A percentile compares a stretch with the other conserved stretches of the same genome.
Evolutionary conservation across 2,797 vertebrate species (phyloP).

Genomic region (Gymnoscopelus microlampas): DNA sequence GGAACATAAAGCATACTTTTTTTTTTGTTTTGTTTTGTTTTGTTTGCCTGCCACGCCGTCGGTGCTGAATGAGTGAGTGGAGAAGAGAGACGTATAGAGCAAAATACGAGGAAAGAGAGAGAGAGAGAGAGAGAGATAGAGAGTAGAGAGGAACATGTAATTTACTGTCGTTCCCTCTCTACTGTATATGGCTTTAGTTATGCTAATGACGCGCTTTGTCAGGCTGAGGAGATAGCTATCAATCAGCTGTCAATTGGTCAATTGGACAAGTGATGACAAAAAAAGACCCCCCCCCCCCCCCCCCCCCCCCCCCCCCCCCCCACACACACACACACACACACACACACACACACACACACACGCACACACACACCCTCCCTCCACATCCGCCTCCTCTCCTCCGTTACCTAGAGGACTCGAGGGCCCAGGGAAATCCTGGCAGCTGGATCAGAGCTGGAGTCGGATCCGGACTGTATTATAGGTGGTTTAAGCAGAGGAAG

Average conservation of each 20-base stretch:
- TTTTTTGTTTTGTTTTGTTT: slow-evolving; percentile 67
- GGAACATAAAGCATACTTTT: slow-evolving; percentile 76
- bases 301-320: too few species aligned
- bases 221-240: slow-evolving; percentile 98
- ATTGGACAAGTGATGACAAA: slow-evolving; percentile 95
- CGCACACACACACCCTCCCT: slow-evolving; percentile 20
- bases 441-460: slow-evolving; percentile 80
- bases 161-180: slow-evolving; percentile 97
- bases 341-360: too few species aligned
- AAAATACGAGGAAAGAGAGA: slow-evolving; percentile 80
- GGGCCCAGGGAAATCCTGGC: slow-evolving; percentile 87
- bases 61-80: slow-evolving; percentile 70
- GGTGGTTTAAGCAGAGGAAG: slow-evolving; percentile 42
- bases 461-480: slow-evolving; percentile 75
- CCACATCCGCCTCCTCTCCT: slow-evolving; percentile 33
- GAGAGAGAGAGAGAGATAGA: slow-evolving; percentile 79
- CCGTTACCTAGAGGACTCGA: slow-evolving; percentile 87
- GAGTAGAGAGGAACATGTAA: slow-evolving; percentile 93
- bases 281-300: slow-evolving; percentile 83
- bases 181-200: slow-evolving; percentile 99
- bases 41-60: slow-evolving; percentile 63
- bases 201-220: slow-evolving; percentile 98
- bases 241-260: slow-evolving; percentile 99
- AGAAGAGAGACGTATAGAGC: slow-evolving; percentile 48
- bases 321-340: too few species aligned